Base-by-base conservation (phyloP, 2,888 invertebrate species). In the Dicycla oo region DNA sequence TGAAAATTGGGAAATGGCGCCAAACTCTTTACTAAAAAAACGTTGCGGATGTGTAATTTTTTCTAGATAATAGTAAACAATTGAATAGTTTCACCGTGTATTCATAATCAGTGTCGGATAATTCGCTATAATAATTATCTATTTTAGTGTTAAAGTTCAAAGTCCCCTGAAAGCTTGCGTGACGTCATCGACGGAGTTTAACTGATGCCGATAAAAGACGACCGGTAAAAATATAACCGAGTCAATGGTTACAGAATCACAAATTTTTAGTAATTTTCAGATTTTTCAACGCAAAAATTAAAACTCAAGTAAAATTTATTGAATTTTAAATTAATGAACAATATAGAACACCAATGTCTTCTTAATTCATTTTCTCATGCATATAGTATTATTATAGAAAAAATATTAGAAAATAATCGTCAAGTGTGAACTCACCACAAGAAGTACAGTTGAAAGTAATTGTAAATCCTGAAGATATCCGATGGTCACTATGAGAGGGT, bases 401-500 rank as follows among this genome's bases (percentile, higher is more conserved):
- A 69, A 13, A 7, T 38, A 2, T n/a, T 53, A 3, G 2, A 49
- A 56, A 73, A 83, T 81, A 78, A 70, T 62, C 18, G 20, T 45
- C 11, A 49, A 63, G 34, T 30, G 47, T n/a, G 40, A 83, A 90
- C 92, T 92, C 81, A 92, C 92, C 92, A 72, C 81, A 87, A 89
- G 87, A 85, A 66, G 74, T 78, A 81, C 80, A 83, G 74, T 68
- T 67, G 75, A 76, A 84, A 83, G 80, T 75, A 67, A n/a, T 72
- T 64, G 63, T 80, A 84, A 88, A 88, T 93, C 93, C 93, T 92
- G 89, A 86, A 88, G 83, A 81, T 83, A 72, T 83, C 85, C 83
- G 83, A 86, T 83, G 75, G 81, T 72, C 86, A 87, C 89, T 88
- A n/a, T 4, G 63, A 71, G 13, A 69, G 79, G 69, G 88, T 85